Evolutionary conservation across 2,888 invertebrate genomes (phyloP).

Genomic region (Drosophila mercatorum): DNA sequence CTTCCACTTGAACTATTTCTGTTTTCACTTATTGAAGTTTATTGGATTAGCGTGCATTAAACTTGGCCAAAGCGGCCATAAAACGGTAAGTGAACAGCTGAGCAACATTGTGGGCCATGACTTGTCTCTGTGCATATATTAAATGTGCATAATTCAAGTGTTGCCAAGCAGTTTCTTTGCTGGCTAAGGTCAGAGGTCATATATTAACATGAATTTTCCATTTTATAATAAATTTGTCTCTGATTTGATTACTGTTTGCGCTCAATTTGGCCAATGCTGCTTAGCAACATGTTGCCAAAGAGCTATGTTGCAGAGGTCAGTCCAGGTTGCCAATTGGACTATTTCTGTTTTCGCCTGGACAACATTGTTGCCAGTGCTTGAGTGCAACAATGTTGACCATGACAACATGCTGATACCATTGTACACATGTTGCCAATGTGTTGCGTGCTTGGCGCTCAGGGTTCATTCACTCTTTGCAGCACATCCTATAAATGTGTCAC

Average conservation of each 20-base stretch:
- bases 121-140: constrained; percentile 20
- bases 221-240: background rate
- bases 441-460: constrained; percentile 3
- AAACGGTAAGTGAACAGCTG: constrained; percentile 35
- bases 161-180: background rate
- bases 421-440: constrained; percentile 40
- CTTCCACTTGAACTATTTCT: constrained; percentile 80
- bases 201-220: no score
- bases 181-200: background rate
- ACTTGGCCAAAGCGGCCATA: constrained; percentile 39
- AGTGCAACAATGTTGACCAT: background rate
- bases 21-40: constrained; percentile 69
- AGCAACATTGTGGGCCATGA: constrained; percentile 36
- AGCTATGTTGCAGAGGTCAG: background rate
- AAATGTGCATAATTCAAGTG: background rate
- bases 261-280: background rate
- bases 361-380: background rate
- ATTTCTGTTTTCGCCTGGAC: constrained; percentile 58
- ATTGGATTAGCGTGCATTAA: constrained; percentile 63
- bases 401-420: background rate
- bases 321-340: constrained; percentile 61
- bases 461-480: constrained; percentile 41
- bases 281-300: background rate
- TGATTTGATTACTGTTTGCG: no score
- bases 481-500: constrained; percentile 52